Evolutionary conservation across 1,140 invertebrate genomes (phyloP), one percentile per base, ranked within the genome.

Genomic region (Drosophila simulans): DNA sequence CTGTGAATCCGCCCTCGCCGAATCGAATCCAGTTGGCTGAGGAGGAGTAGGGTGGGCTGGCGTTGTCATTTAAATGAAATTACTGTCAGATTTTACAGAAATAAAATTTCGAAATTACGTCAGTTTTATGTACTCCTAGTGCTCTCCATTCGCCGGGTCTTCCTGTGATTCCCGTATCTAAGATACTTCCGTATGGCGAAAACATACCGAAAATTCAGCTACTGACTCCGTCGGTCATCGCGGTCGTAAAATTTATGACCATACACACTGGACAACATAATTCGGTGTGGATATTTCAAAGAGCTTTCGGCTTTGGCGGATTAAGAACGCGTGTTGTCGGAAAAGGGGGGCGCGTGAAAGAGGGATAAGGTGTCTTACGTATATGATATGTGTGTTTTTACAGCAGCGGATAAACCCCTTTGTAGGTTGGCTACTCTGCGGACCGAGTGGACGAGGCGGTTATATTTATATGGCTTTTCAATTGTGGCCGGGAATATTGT

Each of bases 31-130:
- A 31, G 31, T 31, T 31, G 31, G 31, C 8, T 31, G 31, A 10
- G 31, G 31, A 10, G 31, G 31, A 57, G 17, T 17, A 17, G 17
- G 60, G 70, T 51, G 64, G 48, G 3, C 0, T 57, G 77, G 48
- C 31, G 65, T 83, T 88, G 83, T 86, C 82, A 86, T 86, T 86
- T 83, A 83, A 86, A 88, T 88, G 83, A 88, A 88, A 88, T 88
- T 86, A 86, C 82, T 88, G 82, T 88, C 82, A 88, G 82, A 86
- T 86, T 86, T 86, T 86, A 83, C 70, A 79, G 69, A 88, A 88
- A 88, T 86, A 86, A 88, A 86, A 86, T 86, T 76, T 76, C 65
- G 74, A 82, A 86, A 86, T 86, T 86, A 68, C 84, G 62, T 76
- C 75, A 78, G 75, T 88, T 86, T 86, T 86, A 86, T 88, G 82